Percentiles rank a stretch among this genome's conserved stretches.
phyloP scores from a whole-genome alignment of 2,797 vertebrate genomes.

The Hafferia zeledoni region DNA sequence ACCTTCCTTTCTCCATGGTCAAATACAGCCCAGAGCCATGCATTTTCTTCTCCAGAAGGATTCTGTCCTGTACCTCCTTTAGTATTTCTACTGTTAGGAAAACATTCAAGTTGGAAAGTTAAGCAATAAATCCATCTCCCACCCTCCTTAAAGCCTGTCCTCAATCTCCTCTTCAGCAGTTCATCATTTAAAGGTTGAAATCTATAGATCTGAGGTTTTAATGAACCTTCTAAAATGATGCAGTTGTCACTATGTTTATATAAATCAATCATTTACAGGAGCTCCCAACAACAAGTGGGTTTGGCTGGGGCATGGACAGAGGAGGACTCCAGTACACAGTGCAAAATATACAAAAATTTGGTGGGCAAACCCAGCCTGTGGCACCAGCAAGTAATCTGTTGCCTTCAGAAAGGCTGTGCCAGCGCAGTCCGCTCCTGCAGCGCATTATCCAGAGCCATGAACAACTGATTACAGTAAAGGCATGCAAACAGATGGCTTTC shows the following conservation, averaged over 20 bases:
- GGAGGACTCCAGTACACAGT: neutral
- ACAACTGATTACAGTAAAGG: neutral
- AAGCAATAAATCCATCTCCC: neutral
- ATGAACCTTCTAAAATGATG: neutral
- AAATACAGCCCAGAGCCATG: neutral
- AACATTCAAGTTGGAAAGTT: neutral
- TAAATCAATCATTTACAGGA: neutral
- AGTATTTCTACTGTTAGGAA: neutral
- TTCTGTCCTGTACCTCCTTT: neutral
- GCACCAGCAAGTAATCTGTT: neutral
- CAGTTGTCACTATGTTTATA: neutral
- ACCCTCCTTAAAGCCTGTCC: neutral
- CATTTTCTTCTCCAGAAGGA: neutral
- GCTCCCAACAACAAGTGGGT: neutral
- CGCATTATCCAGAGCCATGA: neutral
- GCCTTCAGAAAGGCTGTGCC: neutral
- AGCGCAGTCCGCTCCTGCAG: neutral
- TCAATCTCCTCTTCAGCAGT: neutral
- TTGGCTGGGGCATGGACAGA: neutral
- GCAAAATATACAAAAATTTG: neutral
- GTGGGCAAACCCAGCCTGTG: neutral
- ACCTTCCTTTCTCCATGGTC: neutral
- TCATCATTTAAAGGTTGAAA: neutral
- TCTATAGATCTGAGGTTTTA: neutral
- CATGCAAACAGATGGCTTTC: constrained; percentile 31